phyloP scores from a whole-genome alignment of 2,888 invertebrate genomes.

The Agonopterix heracliana region DNA sequence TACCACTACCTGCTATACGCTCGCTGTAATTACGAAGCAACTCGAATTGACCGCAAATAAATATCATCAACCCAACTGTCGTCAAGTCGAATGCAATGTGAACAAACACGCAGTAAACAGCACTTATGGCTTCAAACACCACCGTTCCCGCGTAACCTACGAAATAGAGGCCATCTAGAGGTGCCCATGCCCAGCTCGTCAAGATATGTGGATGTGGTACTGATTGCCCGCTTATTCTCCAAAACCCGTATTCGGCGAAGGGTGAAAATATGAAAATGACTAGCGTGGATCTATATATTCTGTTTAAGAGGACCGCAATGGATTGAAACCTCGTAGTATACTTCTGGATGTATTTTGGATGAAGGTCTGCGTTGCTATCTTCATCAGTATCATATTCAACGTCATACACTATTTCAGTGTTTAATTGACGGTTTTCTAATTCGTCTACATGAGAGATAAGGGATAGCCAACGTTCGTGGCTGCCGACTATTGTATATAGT shows the following conservation, averaged over 20 bases:
- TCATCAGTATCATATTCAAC: slow-evolving; percentile 26
- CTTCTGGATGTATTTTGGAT: slow-evolving; percentile 19
- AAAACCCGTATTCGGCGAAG: slow-evolving; percentile 39
- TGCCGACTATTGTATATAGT: slow-evolving; percentile 30
- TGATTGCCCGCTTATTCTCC: slow-evolving; percentile 17
- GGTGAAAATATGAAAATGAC: slow-evolving; percentile 43
- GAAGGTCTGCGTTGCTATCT: slow-evolving; percentile 23
- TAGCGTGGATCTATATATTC: slow-evolving; percentile 39
- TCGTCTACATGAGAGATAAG: slow-evolving; percentile 28
- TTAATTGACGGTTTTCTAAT: slow-evolving; percentile 34
- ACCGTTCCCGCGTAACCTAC: slow-evolving; percentile 31
- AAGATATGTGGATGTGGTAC: slow-evolving; percentile 43
- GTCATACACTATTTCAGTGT: slow-evolving; percentile 5
- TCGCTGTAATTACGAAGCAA: slow-evolving; percentile 37
- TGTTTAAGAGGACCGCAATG: slow-evolving; percentile 28
- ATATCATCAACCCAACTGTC: slow-evolving; percentile 49
- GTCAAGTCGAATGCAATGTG: slow-evolving; percentile 50
- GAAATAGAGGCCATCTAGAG: slow-evolving; percentile 29
- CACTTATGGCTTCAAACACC: slow-evolving; percentile 33
- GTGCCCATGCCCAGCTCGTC: slow-evolving; percentile 40
- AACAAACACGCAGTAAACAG: slow-evolving; percentile 40
- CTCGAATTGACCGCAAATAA: slow-evolving; percentile 49
- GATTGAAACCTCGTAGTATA: slow-evolving; percentile 37
- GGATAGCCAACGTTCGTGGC: slow-evolving; percentile 31
- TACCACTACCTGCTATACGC: slow-evolving; percentile 41